Evolutionary conservation across 2,113 vertebrate species (phyloP).

Genomic region (Lates calcarifer): DNA sequence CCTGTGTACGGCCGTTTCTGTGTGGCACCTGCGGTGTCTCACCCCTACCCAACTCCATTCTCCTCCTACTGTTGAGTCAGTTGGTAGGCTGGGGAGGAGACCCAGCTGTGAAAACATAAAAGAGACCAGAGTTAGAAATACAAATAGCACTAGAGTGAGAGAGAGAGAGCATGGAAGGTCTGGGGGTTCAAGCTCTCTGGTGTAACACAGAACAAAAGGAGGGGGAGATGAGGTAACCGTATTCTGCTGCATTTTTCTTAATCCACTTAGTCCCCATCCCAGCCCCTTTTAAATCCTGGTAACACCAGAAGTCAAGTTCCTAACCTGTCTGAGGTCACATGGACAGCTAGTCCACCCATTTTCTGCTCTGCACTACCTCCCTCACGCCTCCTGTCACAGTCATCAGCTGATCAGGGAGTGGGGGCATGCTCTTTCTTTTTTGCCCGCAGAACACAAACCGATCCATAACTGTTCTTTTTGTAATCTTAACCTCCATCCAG

Average conservation of each 20-base stretch:
- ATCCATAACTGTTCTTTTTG: constrained; percentile 1
- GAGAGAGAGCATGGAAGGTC: constrained; percentile 42
- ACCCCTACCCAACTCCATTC: constrained; percentile 49
- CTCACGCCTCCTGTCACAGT: constrained; percentile 52
- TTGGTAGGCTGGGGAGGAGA: constrained; percentile 53
- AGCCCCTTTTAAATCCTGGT: constrained; percentile 30
- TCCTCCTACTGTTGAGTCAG: constrained; percentile 58
- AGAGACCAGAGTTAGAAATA: constrained; percentile 62
- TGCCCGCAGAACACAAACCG: constrained; percentile 25
- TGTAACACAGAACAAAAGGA: constrained; percentile 43
- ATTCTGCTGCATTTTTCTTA: constrained; percentile 39
- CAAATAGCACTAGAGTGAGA: constrained; percentile 48
- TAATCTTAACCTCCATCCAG: constrained; percentile 26
- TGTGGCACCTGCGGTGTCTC: constrained; percentile 45
- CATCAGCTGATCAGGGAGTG: constrained; percentile 46
- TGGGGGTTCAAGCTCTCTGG: constrained; percentile 43
- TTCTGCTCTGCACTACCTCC: constrained; percentile 42
- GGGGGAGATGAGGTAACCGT: constrained; percentile 40
- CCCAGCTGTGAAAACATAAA: constrained; percentile 62
- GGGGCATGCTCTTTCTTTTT: constrained; percentile 25
- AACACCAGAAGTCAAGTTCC: constrained; percentile 52
- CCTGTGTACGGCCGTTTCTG: constrained; percentile 26
- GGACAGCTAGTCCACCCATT: constrained; percentile 44
- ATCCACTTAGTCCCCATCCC: constrained; percentile 37
- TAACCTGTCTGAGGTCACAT: constrained; percentile 49